Evolutionary conservation across 2,888 invertebrate genomes (phyloP), one percentile per base, ranked within the genome.

Genomic region (Hemithea aestivaria): DNA sequence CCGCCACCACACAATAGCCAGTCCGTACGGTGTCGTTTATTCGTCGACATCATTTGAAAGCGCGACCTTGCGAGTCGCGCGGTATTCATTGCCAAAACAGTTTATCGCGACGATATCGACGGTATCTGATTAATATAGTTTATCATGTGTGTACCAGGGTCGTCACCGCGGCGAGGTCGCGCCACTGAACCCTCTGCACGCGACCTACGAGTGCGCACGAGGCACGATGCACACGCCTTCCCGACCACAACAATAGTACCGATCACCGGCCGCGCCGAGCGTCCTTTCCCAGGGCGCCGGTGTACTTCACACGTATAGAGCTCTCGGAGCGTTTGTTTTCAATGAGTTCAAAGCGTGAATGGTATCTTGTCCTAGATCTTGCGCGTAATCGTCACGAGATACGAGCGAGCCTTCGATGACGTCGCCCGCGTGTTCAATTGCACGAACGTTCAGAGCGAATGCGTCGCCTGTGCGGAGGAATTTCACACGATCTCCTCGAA

Each of bases 331-430:
- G n/a, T 33, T 22, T 16, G 11, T 20, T 34, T 31, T 45, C 45
- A 45, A 49, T 45, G 36, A 35, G 24, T 35, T 25, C 35, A 29
- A 24, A 38, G 29, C 31, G 32, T 38, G 32, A 20, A 11, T 26
- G 31, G 23, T 45, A 45, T 47, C 44, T 27, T 36, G 51, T 39
- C 45, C 48, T 30, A 48, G 36, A 48, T 51, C 51, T 48, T 12
- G 27, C 34, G 21, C 38, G 12, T 43, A 40, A 45, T 45, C 34
- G 11, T 7, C 7, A 20, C 40, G 40, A 47, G 43, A 43, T 39
- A 40, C 42, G 21, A 36, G 26, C 1, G 11, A 20, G 20, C 35
- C 35, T 40, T 20, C 27, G 35, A 26, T 12, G 26, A 34, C 39
- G 34, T 22, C 11, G 16, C 10, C 4, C n/a, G 24, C 12, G 25